A percentile compares a stretch with the other conserved stretches of the same genome.
Evolutionary conservation across 2,113 vertebrate species (phyloP).

Genomic region (Pygathrix nemaeus): DNA sequence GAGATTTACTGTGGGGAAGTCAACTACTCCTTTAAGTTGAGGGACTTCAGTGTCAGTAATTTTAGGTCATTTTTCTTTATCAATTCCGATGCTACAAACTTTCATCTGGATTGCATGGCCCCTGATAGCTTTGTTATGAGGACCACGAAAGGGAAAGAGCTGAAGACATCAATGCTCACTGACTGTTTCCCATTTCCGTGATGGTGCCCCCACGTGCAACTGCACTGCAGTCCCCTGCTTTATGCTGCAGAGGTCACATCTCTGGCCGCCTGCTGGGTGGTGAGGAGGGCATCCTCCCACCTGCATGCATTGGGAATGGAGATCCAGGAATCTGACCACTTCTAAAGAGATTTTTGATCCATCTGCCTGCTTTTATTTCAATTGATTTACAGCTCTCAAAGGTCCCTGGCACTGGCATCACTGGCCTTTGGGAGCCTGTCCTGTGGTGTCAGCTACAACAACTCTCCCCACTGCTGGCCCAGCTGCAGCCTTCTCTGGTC

Average conservation of each 20-base stretch:
- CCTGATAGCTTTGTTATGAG: not conserved
- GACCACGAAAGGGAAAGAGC: not conserved
- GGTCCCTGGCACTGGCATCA: not conserved
- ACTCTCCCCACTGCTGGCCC: rapidly evolving
- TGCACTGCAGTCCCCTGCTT: not conserved
- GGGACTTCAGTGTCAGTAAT: not conserved
- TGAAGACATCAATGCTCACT: not conserved
- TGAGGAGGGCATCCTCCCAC: too few relatives aligned
- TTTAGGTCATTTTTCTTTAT: not conserved
- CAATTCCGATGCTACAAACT: not conserved
- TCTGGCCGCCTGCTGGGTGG: not conserved
- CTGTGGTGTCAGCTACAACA: rapidly evolving
- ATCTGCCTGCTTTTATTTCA: not conserved
- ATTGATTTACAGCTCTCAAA: not conserved
- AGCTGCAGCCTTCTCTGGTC: rapidly evolving
- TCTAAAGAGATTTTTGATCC: not conserved
- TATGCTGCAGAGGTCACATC: not conserved
- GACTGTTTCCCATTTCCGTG: too few relatives aligned
- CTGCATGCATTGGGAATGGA: not conserved
- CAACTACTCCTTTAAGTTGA: not conserved
- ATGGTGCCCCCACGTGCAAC: rapidly evolving
- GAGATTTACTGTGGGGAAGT: too few relatives aligned
- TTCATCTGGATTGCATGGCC: rapidly evolving
- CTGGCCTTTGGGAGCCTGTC: not conserved
- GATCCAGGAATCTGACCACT: not conserved